Base-by-base conservation (phyloP, 2,797 vertebrate species). In the Pristis pectinata region DNA sequence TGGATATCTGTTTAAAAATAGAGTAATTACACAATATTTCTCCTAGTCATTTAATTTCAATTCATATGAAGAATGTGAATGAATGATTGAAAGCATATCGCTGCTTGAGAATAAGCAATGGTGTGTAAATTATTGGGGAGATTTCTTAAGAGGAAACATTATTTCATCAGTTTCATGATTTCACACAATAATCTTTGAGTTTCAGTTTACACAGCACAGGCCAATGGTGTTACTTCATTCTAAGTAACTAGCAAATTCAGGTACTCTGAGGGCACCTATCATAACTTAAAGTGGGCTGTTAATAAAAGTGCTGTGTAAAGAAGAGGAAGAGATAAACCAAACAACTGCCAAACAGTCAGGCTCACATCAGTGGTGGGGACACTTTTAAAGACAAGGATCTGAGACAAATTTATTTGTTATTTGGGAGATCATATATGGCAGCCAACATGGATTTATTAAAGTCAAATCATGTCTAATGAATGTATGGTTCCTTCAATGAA, bases 11-110 rank as follows among this genome's bases (percentile, higher is more conserved):
- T 95, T 41, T 64, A 56, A 94, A 74, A 74, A 82, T 6, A 96
- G 96, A 96, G 95, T 95, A 96, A 97, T 96, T 95, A 94, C 30
- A 30, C 37, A 94, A 17, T 95, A 95, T 79, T 59, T 96, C 94
- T 94, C 94, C 95, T 95, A 94, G 94, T 85, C 95, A 95, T 94
- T 95, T 95, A 89, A 85, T 95, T 95, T 95, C 95, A 95, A 94
- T 94, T 96, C 95, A 95, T 93, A 95, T 95, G 96, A 96, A 96
- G 97, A 97, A 96, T 96, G 95, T 72, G 82, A 95, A 96, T 95
- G 95, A 97, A 97, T 96, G 95, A 96, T 95, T 95, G 76, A 94
- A 95, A 95, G 96, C 96, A 96, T 97, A 96, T 97, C 97, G 94
- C 89, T 95, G n/a, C 59, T 89, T 17, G 95, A 82, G 96, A 95